phyloP scores from a whole-genome alignment of 2,113 vertebrate genomes.

The Lagopus muta region DNA sequence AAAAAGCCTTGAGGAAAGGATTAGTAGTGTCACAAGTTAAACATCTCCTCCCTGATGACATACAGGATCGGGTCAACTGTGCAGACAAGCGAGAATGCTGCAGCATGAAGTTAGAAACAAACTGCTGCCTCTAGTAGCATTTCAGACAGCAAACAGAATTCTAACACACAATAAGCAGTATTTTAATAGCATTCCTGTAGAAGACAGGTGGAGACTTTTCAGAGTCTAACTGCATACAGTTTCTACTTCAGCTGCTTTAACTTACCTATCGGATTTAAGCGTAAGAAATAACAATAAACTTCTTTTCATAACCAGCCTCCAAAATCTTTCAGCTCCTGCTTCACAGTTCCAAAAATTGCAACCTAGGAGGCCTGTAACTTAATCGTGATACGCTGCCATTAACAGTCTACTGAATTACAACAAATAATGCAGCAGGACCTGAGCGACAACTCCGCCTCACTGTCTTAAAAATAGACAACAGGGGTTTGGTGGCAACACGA shows the following conservation, averaged over 20 bases:
- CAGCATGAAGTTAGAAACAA: slow-evolving; percentile 2
- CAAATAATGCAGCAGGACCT: slow-evolving; percentile 4
- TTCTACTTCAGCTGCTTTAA: neutral
- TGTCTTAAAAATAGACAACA: neutral
- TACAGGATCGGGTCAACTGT: slow-evolving; percentile 61
- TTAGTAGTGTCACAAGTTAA: slow-evolving; percentile 70
- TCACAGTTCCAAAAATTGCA: neutral
- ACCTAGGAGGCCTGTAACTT: neutral
- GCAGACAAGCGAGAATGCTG: slow-evolving; percentile 41
- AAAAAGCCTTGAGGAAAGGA: slow-evolving; percentile 72
- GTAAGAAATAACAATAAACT: slow-evolving; percentile 31
- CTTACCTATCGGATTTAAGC: neutral
- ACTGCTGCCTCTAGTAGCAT: neutral
- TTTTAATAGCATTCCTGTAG: neutral
- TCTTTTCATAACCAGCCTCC: neutral
- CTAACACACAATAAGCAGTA: neutral
- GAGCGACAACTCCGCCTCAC: neutral
- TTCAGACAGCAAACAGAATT: neutral
- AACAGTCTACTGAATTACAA: slow-evolving; percentile 1
- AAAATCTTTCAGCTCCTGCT: slow-evolving; percentile 4
- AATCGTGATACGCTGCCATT: neutral
- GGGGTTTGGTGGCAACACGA: neutral
- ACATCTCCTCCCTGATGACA: slow-evolving; percentile 72
- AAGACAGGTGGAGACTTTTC: neutral
- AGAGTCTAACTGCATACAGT: neutral